Base-by-base conservation (phyloP, 2,113 vertebrate genomes). In the Ellobius talpinus region DNA sequence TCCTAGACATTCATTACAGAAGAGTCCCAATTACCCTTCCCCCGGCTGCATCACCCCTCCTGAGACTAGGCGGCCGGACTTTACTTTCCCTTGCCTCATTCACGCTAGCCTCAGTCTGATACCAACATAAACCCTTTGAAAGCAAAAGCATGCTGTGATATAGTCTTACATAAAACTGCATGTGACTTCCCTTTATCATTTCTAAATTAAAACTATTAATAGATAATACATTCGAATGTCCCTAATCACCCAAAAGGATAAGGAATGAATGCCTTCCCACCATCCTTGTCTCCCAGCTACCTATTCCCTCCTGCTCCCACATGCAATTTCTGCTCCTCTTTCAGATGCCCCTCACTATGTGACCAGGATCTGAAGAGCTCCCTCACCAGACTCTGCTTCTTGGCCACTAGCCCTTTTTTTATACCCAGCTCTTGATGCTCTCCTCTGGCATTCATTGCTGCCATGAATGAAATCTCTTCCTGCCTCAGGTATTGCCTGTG, bases 401-500 rank as follows among this genome's bases (percentile, higher is more conserved):
- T n/a, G n/a, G 70, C 26, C 4, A 50, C 63, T 19, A 50, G n/a
- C 24, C 55, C 24, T 77, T 24, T 29, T 45, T 31, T 55, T 50
- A 65, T 4, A 26, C 9, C 42, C 33, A 79, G 70, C n/a, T 36
- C 58, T 9, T 12, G 19, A 1, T 33, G 33, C 11, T 70, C 45
- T 61, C 42, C 63, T 85, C 36, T 26, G 33, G 10, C 9, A 36
- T 73, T 95, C 50, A 86, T 89, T 45, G 29, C 36, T 87, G 89
- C 77, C 84, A 14, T 79, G 65, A 97, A 66, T 78, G 78, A 76
- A 68, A 74, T 87, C 74, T 7, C 42, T 81, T 96, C 36, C 66
- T 70, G 3, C 8, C 29, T 87, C 14, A 21, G 33, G 55, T 42
- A 45, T 89, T 70, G 33, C 61, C 21, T 42, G 81, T 2, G 61